Conservation (phyloP, 2,888 invertebrate genomes). For the Cerceris ruficornis region DNA sequence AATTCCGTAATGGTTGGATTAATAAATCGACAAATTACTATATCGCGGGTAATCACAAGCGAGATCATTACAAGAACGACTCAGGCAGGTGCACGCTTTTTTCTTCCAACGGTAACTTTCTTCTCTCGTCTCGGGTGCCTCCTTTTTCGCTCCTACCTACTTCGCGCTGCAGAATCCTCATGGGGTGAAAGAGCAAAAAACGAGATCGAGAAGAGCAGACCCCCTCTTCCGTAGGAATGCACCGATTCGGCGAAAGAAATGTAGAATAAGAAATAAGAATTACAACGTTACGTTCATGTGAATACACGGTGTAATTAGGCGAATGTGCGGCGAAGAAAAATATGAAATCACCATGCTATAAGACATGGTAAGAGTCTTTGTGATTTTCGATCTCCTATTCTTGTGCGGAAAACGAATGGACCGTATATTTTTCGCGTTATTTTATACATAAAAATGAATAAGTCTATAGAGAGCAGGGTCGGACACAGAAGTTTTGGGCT, state of each 20-base stretch:
- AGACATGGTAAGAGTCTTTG: neutral
- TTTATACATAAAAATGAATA: too few relatives aligned
- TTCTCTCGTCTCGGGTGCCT: neutral
- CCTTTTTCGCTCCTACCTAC: neutral
- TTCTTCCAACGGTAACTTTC: neutral
- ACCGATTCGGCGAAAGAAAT: conserved; percentile 1
- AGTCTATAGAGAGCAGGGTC: too few relatives aligned
- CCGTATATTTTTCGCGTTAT: too few relatives aligned
- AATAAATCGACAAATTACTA: conserved; percentile 48
- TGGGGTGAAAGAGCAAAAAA: conserved; percentile 18
- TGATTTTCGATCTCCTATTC: too few relatives aligned
- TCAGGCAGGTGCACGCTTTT: conserved; percentile 26
- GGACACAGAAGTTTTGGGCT: too few relatives aligned
- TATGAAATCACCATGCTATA: conserved; percentile 19
- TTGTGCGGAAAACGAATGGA: too few relatives aligned
- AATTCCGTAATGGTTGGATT: conserved; percentile 33
- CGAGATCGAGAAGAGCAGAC: conserved; percentile 3
- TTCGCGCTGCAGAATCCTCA: conserved; percentile 8
- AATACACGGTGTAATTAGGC: conserved; percentile 11
- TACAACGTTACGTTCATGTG: neutral
- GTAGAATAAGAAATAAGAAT: neutral
- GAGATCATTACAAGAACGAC: conserved; percentile 15
- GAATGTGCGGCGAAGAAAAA: conserved; percentile 9
- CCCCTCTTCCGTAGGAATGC: conserved; percentile 20
- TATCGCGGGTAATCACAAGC: conserved; percentile 31